These are phyloP conservation scores for Anoplopoma fimbria DNA, from an alignment of 2,113 vertebrate genomes.

Conservation along the genomic window DNA sequence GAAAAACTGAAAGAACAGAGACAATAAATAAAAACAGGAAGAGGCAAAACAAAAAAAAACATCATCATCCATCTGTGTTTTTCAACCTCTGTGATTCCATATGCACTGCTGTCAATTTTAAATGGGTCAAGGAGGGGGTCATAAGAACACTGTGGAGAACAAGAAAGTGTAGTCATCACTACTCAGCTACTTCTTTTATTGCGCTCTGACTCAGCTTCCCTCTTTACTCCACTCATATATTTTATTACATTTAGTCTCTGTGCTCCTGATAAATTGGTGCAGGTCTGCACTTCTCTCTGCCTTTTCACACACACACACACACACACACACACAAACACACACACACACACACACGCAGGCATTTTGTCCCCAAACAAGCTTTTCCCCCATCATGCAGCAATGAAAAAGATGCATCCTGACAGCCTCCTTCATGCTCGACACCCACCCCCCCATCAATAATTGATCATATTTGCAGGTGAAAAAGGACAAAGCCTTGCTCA, in stretches of 20 bases:
- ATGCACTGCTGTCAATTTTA: no score
- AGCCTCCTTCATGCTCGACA: conserved; percentile 50
- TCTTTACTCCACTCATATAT: conserved; percentile 5
- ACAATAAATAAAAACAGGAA: conserved; percentile 59
- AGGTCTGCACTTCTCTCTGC: background rate
- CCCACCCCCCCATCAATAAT: conserved; percentile 63
- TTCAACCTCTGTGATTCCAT: background rate
- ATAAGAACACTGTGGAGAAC: conserved; percentile 12
- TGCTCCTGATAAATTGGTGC: background rate
- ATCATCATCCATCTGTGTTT: conserved; percentile 3
- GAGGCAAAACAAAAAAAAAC: conserved; percentile 9
- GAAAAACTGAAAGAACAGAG: conserved; percentile 86
- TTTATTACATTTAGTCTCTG: conserved; percentile 36
- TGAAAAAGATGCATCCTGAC: conserved; percentile 53
- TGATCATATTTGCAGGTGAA: conserved; percentile 68
- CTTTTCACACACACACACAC: background rate
- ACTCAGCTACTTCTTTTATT: conserved; percentile 42
- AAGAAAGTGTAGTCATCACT: conserved; percentile 16
- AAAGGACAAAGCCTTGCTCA: conserved; percentile 54
- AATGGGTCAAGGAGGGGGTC: background rate
- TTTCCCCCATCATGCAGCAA: conserved; percentile 12
- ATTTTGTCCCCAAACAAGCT: conserved; percentile 20
- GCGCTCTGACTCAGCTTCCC: conserved; percentile 50
- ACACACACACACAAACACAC: background rate
- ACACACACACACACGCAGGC: background rate